phyloP scores from a whole-genome alignment of 2,113 vertebrate genomes.

The Aptenodytes patagonicus region DNA sequence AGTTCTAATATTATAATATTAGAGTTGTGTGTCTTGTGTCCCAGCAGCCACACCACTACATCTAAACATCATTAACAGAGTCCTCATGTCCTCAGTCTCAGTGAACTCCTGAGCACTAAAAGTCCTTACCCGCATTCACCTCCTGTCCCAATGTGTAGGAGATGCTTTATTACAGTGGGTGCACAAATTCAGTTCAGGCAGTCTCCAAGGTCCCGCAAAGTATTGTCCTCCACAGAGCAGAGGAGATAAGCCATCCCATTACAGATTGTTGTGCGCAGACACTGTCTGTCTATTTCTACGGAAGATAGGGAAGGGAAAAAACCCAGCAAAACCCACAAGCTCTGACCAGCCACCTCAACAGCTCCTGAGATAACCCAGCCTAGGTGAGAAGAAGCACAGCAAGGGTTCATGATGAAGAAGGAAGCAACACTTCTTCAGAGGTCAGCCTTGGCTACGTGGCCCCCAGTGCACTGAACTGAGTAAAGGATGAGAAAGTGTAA shows the following conservation, averaged over 20 bases:
- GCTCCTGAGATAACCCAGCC: neutral
- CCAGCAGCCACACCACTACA: neutral
- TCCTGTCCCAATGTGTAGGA: neutral
- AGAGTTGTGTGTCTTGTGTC: neutral
- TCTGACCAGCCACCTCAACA: neutral
- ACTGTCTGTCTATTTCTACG: neutral
- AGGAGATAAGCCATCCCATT: neutral
- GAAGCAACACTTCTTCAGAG: neutral
- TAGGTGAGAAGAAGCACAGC: neutral
- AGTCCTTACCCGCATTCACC: neutral
- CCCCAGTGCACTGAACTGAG: neutral
- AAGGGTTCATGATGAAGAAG: neutral
- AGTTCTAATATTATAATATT: neutral
- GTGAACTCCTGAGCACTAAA: neutral
- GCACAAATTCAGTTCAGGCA: neutral
- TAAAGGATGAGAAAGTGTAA: neutral
- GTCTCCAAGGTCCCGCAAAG: neutral
- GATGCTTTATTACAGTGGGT: neutral
- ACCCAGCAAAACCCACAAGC: neutral
- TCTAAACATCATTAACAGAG: neutral
- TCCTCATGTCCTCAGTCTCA: neutral
- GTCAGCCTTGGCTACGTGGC: neutral
- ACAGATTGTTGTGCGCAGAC: neutral
- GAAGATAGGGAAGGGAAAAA: neutral
- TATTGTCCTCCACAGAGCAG: neutral